Evolutionary conservation across 2,797 vertebrate genomes (phyloP), one percentile per base, ranked within the genome.

Genomic region (Sciurus vulgaris): DNA sequence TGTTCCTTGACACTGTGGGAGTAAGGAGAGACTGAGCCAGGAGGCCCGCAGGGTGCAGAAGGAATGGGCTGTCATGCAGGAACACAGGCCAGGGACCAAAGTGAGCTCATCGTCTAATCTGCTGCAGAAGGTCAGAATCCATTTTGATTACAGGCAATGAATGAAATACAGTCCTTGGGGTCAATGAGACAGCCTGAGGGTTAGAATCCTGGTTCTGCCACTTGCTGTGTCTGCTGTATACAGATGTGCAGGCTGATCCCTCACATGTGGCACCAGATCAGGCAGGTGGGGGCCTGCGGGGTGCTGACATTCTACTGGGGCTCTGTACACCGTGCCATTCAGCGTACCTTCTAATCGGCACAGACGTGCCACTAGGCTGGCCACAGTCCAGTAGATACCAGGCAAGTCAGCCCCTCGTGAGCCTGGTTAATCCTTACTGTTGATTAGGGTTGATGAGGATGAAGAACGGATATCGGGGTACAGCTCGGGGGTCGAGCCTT

Each of bases 401-500:
- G 22, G 20, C 38, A 70, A 49, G 38, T n/a, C 65, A 38, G 73
- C 61, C 59, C 91, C 49, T 74, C 73, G 30, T 17, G 79, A 94
- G 69, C 24, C 78, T 73, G 9, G 14, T 82, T 79, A 70, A 70
- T 85, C n/a, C 51, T 10, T 2, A 63, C 69, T 24, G 20, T 74
- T 28, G 88, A 14, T 82, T 54, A 56, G 61, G 65, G 5, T 49
- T 84, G 70, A 95, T 70, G 74, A 86, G 35, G 84, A 89, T 91
- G 56, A 83, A 89, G 61, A 79, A 86, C 69, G 47, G n/a, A 56
- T 38, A 38, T 38, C 38, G 38, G 38, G 17, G 18, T 15, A 3
- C 4, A 3, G 30, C 44, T 49, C 81, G 33, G 61, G 47, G 41
- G 8, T 5, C 26, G 3, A 14, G 28, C 28, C 41, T 65, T 22